Evolutionary conservation across 2,797 vertebrate genomes (phyloP).

Genomic region (Propithecus perrieri): DNA sequence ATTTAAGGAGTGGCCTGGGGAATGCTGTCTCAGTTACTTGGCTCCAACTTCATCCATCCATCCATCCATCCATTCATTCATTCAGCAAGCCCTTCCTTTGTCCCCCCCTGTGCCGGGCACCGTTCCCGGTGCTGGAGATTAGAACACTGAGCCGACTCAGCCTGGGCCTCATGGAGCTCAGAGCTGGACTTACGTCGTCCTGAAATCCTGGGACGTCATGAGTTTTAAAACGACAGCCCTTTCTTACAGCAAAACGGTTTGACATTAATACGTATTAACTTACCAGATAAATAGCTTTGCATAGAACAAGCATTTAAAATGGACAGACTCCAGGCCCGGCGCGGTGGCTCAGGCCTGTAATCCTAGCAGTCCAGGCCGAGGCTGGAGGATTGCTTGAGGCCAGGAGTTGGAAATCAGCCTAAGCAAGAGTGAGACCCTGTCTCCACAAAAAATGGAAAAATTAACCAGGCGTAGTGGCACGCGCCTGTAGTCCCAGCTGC

Average conservation of each 20-base stretch:
- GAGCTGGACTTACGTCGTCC: not conserved
- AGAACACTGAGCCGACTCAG: not conserved
- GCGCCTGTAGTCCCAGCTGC: not conserved
- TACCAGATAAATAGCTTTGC: not conserved
- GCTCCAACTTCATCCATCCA: not conserved
- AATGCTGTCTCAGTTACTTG: not conserved
- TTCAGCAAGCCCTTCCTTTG: not conserved
- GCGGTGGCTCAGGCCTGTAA: not conserved
- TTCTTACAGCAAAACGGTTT: not conserved
- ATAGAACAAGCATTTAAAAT: not conserved
- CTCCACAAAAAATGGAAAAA: not conserved
- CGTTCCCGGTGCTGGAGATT: not conserved
- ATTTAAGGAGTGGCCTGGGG: not conserved
- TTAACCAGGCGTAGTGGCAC: not conserved
- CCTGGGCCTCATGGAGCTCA: not conserved
- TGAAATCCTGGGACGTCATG: not conserved
- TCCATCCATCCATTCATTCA: not conserved
- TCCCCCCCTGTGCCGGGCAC: not conserved
- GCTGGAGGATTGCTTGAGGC: not conserved
- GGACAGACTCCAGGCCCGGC: not conserved
- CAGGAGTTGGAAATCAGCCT: not conserved
- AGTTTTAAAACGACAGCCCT: not conserved
- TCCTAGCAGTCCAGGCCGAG: not conserved
- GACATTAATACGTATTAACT: not conserved
- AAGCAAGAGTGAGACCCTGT: not conserved